A percentile compares a stretch with the other conserved stretches of the same genome.
Evolutionary conservation across 2,888 invertebrate species (phyloP).

Genomic region (Eumacrocentrus americanus): DNA sequence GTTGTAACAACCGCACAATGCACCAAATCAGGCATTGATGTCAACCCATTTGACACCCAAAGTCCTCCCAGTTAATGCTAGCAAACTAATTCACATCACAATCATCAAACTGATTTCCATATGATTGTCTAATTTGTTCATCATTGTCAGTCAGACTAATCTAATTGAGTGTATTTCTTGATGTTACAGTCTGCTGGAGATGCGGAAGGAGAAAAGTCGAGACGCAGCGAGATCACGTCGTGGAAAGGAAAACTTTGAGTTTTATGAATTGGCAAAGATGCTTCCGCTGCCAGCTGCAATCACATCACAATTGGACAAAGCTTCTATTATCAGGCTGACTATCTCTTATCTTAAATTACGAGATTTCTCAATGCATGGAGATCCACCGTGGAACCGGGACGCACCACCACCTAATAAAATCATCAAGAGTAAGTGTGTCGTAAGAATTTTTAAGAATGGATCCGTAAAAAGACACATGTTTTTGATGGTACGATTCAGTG

Average conservation of each 20-base stretch:
- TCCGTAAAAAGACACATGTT: conserved; percentile 4
- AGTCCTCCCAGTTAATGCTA: no score
- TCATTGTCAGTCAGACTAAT: no score
- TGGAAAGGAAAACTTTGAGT: conserved; percentile 95
- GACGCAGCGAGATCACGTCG: conserved; percentile 91
- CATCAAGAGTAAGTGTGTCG: conserved; percentile 74
- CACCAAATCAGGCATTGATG: not conserved
- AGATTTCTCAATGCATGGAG: conserved; percentile 94
- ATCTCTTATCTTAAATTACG: conserved; percentile 94
- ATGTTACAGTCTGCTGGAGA: conserved; percentile 85
- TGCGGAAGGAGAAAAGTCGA: conserved; percentile 91
- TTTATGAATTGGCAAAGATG: conserved; percentile 95
- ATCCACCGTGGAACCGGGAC: conserved; percentile 93
- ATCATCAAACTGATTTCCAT: conserved; percentile 11
- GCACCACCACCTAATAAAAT: conserved; percentile 78
- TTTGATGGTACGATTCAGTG: no score
- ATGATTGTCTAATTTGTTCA: no score
- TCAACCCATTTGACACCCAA: no score
- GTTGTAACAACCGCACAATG: not conserved
- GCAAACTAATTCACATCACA: no score
- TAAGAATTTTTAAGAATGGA: conserved; percentile 1
- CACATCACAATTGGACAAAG: conserved; percentile 93
- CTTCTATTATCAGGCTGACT: conserved; percentile 94
- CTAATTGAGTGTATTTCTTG: conserved; percentile 41
- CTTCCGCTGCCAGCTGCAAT: conserved; percentile 88